Evolutionary conservation across 1,140 invertebrate species (phyloP).

Genomic region (Anastrepha obliqua): DNA sequence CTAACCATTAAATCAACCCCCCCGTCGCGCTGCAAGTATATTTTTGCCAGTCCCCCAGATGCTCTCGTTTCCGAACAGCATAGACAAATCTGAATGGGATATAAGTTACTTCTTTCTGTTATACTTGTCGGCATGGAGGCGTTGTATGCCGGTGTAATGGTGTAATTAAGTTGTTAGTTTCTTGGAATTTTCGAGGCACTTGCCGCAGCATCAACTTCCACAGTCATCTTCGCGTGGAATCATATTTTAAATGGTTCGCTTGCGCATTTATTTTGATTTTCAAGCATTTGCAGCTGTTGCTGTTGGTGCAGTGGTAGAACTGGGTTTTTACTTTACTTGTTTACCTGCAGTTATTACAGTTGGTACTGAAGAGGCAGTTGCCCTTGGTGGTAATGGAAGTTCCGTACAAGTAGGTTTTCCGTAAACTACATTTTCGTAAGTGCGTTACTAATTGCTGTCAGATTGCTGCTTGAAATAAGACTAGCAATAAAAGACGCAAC

Average conservation of each 20-base stretch:
- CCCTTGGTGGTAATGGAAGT: not conserved
- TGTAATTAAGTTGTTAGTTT: constrained; percentile 40
- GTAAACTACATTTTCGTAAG: constrained; percentile 12
- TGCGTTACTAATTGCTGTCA: constrained; percentile 39
- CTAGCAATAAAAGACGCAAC: not conserved
- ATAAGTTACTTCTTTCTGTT: not conserved
- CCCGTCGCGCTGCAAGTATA: not conserved
- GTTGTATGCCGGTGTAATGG: constrained; percentile 2
- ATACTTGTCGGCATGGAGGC: not conserved
- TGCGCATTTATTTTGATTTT: too few species aligned
- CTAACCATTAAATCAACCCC: not conserved
- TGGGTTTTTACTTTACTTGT: not conserved
- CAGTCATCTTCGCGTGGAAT: not conserved
- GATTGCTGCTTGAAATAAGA: not conserved
- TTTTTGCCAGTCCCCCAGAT: too few species aligned
- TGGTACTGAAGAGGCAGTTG: not conserved
- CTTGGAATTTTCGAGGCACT: constrained; percentile 26
- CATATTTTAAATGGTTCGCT: not conserved
- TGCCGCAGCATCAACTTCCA: constrained; percentile 17
- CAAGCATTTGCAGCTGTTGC: not conserved
- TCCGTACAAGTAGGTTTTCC: not conserved
- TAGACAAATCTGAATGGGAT: not conserved
- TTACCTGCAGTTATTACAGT: constrained; percentile 16
- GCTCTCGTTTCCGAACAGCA: not conserved
- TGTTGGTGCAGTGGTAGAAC: not conserved